These are phyloP conservation scores for Mactromeris polynyma DNA, from an alignment of 2,888 invertebrate genomes.

Conservation along the genomic window DNA sequence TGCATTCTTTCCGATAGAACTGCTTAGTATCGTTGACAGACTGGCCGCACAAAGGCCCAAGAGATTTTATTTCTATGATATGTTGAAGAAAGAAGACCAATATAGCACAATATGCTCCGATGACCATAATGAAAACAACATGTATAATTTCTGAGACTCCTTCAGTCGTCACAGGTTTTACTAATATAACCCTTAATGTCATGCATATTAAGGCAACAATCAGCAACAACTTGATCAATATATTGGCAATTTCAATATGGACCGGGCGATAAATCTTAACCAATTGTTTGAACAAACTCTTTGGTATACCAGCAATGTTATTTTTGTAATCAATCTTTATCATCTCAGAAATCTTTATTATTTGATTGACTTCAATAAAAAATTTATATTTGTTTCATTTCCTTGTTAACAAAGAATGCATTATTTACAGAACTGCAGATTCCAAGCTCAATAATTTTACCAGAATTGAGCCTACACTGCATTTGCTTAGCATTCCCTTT, in stretches of 20 bases:
- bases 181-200: conserved; percentile 17
- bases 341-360: too few relatives aligned
- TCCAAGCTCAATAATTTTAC: conserved; percentile 87
- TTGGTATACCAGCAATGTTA: conserved; percentile 38
- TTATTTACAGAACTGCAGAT: conserved; percentile 83
- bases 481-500: conserved; percentile 86
- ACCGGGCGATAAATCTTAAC: conserved; percentile 40
- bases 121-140: conserved; percentile 53
- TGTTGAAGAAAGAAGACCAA: neutral
- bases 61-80: neutral
- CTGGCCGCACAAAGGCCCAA: neutral
- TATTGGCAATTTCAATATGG: conserved; percentile 39
- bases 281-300: conserved; percentile 36
- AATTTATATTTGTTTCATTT: too few relatives aligned
- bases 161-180: conserved; percentile 15
- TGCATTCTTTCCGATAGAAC: conserved; percentile 37
- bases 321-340: conserved; percentile 19
- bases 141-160: conserved; percentile 58
- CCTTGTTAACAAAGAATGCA: too few relatives aligned
- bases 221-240: conserved; percentile 32
- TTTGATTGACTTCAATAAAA: too few relatives aligned
- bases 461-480: conserved; percentile 85
- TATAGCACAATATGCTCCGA: conserved; percentile 36
- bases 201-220: conserved; percentile 23
- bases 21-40: conserved; percentile 1